Evolutionary conservation across 2,113 vertebrate genomes (phyloP), one percentile per base, ranked within the genome.

Genomic region (Amblyopsis rosae): DNA sequence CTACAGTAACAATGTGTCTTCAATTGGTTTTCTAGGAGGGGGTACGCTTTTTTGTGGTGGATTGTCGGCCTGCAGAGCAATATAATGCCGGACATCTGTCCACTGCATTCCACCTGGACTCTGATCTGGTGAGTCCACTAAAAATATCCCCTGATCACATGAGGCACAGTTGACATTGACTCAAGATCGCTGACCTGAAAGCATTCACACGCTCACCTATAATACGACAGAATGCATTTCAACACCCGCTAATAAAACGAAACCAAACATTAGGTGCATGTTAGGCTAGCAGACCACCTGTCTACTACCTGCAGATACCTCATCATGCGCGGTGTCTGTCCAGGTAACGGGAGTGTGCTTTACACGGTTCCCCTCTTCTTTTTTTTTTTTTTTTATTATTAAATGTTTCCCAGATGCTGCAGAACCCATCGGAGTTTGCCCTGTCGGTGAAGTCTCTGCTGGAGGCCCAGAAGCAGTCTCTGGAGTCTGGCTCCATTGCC

Each of bases 21-120:
- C 16, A 16, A 13, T 65, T 47, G 45, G 0, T 41, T 13, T 32
- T 45, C n/a, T 77, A 99, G 98, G 96, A 99, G 63, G 96, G 96
- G 65, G 96, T 99, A 3, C 95, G 98, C 3, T 99, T 98, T 89
- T 99, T 99, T 72, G 98, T 99, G 71, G 97, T 99, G 83, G 98
- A 99, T 78, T 99, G 98, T 81, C 94, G 98, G 71, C 98, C 98
- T 82, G 96, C 98, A 11, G 98, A 99, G 86, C 98, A 99, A 86
- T 99, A 99, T 88, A 99, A 99, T 58, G 94, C 98, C 67, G 98
- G 98, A 0, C 98, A 99, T 82, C 92, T 99, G 79, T 96, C 97
- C 72, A 99, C 98, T 15, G 98, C 98, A 6, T 99, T 99, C 90
- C 98, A 99, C 82, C 91, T 99, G 90, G 98, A 99, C 88, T 99